Percentiles rank a stretch among this genome's conserved stretches.
These are phyloP conservation scores for Chloropsis hardwickii DNA, from an alignment of 2,113 vertebrate species.

Conservation along the genomic window DNA sequence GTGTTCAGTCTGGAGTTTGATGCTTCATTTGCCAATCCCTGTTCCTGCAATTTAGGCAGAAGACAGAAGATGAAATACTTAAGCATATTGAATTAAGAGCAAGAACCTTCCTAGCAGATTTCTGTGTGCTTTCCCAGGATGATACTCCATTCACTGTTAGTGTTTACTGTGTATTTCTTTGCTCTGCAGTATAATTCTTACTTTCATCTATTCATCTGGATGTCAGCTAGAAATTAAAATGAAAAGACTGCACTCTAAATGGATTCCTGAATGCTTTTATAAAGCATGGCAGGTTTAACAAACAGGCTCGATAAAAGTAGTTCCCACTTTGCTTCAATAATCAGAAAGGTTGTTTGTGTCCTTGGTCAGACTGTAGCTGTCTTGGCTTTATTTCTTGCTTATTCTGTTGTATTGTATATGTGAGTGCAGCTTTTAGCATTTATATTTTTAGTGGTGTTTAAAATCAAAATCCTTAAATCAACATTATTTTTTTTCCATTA, in stretches of 20 bases:
- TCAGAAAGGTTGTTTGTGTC: slow-evolving; percentile 31
- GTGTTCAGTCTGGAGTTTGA: background rate
- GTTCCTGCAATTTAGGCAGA: background rate
- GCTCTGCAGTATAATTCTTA: slow-evolving; percentile 23
- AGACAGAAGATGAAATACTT: background rate
- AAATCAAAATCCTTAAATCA: slow-evolving; percentile 30
- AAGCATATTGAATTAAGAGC: background rate
- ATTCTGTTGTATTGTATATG: background rate
- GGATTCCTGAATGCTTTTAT: slow-evolving; percentile 39
- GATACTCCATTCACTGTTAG: background rate
- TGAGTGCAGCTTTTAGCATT: slow-evolving; percentile 21
- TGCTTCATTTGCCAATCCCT: background rate
- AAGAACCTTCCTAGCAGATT: background rate
- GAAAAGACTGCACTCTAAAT: slow-evolving; percentile 44
- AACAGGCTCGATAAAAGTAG: slow-evolving; percentile 55
- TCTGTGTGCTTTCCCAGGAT: background rate
- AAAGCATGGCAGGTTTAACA: slow-evolving; percentile 54
- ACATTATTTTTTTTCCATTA: slow-evolving; percentile 9
- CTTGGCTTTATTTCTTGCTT: slow-evolving; percentile 47
- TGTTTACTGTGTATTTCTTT: slow-evolving; percentile 16
- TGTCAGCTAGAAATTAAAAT: slow-evolving; percentile 62
- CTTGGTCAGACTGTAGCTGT: slow-evolving; percentile 27
- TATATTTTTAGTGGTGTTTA: background rate
- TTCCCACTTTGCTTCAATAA: slow-evolving; percentile 47
- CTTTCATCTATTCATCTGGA: slow-evolving; percentile 47